Evolutionary conservation across 2,113 vertebrate species (phyloP).

Genomic region (Cavia aperea): DNA sequence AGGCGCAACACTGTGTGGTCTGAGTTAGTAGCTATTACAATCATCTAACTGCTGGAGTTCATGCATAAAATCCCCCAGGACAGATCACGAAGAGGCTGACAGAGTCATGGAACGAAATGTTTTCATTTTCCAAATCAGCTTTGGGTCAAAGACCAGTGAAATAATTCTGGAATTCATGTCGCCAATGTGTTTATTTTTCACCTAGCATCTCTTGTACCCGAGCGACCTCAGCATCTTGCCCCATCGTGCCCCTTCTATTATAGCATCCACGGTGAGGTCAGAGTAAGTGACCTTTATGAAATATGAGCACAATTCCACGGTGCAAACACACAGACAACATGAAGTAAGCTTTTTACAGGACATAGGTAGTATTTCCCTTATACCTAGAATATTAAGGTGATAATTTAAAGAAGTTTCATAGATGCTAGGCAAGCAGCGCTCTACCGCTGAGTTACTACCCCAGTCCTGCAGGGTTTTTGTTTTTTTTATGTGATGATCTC

Average conservation of each 20-base stretch:
- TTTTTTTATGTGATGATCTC: background rate
- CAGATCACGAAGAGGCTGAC: background rate
- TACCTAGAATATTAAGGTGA: background rate
- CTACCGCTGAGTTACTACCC: background rate
- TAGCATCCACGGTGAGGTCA: background rate
- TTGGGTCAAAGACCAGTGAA: background rate
- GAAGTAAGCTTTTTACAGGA: background rate
- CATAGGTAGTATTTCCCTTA: background rate
- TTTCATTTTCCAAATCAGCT: background rate
- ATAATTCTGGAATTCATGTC: background rate
- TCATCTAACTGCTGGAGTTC: no score
- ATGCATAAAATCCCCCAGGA: background rate
- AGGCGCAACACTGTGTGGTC: accelerated
- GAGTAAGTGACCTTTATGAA: background rate
- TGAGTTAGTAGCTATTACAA: accelerated
- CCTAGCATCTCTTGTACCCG: background rate
- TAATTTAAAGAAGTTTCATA: background rate
- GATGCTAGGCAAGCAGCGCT: background rate
- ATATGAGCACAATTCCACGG: background rate
- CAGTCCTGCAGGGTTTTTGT: background rate
- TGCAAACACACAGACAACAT: background rate
- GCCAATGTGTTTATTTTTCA: background rate
- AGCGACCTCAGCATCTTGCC: background rate
- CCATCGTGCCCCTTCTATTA: background rate
- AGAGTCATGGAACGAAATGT: background rate